Percentiles rank a stretch among this genome's conserved stretches.
phyloP scores from a whole-genome alignment of 2,113 vertebrate species.

The Phalacrocorax pelagicus region DNA sequence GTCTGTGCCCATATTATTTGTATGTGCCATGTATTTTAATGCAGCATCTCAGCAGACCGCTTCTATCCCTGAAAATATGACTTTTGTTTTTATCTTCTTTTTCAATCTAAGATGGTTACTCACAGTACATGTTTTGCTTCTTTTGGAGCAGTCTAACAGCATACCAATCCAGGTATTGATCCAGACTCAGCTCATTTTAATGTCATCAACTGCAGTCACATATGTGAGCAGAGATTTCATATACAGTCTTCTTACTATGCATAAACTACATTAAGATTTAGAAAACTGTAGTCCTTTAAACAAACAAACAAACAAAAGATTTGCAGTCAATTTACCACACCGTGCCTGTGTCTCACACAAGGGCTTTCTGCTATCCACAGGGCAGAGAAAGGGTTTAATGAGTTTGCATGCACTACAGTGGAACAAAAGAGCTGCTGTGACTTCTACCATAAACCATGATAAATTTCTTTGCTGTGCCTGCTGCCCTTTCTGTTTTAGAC shows the following conservation, averaged over 20 bases:
- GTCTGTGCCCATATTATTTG: background rate
- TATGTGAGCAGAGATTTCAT: background rate
- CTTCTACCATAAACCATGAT: background rate
- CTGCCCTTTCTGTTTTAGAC: background rate
- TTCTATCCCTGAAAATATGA: background rate
- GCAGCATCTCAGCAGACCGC: background rate
- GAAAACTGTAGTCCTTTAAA: background rate
- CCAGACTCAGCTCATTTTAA: background rate
- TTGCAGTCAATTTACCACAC: background rate
- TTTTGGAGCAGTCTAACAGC: background rate
- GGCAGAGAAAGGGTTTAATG: background rate
- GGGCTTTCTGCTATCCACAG: background rate
- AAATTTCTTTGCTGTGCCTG: background rate
- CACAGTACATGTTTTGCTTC: background rate
- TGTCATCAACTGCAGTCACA: background rate
- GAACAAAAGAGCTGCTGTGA: background rate
- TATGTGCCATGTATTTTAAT: background rate
- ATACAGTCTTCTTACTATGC: background rate
- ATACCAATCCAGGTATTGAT: constrained; percentile 18
- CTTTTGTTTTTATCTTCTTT: background rate
- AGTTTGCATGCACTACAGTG: background rate
- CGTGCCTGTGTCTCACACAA: background rate
- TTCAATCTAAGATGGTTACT: background rate
- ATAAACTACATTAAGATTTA: background rate
- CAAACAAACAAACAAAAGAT: background rate